Evolutionary conservation across 2,797 vertebrate genomes (phyloP), one percentile per base, ranked within the genome.

Genomic region (Naso thynnoides): DNA sequence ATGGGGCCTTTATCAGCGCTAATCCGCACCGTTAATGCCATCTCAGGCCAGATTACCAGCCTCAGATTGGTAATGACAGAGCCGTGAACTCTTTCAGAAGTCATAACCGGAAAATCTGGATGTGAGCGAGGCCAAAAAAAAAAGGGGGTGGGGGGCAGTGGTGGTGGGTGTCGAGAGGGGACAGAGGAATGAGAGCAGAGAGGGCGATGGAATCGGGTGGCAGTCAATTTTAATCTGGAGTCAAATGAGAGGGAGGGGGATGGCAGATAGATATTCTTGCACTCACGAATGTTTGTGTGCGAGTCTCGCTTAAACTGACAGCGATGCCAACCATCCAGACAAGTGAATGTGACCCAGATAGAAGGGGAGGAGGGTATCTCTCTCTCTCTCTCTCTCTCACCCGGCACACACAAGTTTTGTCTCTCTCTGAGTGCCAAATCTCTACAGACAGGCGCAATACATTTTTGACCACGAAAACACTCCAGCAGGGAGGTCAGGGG

Each of bases 31-130:
- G 52, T 86, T 95, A 95, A 95, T 94, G 93, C 92, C 91, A 91
- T 92, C 92, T 92, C 91, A 90, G 86, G 91, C 88, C 90, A 95
- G 93, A 94, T 94, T 95, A 95, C 90, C 85, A 75, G 84, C 88
- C 86, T 92, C 87, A 92, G 86, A 93, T 94, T 93, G 90, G 86
- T 91, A 93, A 94, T 86, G 89, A 92, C 92, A 89, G 91, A 93
- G 87, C 87, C 73, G 79, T 90, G 91, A 93, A 94, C 89, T 91
- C 92, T 91, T 93, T 87, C 88, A 93, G 83, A 93, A 92, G 86
- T 92, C 88, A 91, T 85, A 91, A 91, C 88, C 65, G 61, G 69
- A 85, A 91, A 92, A 92, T 91, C 90, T 90, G 91, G 79, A 89
- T 50, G 83, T 76, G 82, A 90, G 78, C 10, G 2, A 68, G 76